Percentiles rank a stretch among this genome's conserved stretches.
Conservation (phyloP, 2,888 invertebrate genomes). For the Ferrisia virgata region DNA sequence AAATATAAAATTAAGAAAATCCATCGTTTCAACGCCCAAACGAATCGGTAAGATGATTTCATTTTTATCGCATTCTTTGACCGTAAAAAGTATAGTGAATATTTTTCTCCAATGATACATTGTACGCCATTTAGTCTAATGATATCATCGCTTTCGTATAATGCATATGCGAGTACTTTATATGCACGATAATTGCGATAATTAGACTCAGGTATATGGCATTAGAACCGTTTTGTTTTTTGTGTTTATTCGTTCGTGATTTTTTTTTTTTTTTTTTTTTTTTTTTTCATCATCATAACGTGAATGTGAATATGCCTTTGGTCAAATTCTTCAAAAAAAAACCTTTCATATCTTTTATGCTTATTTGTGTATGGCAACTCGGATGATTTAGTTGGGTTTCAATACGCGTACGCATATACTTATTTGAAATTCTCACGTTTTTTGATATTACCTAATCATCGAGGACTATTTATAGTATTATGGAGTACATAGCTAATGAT, state of each 20-base stretch:
- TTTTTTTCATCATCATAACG: too few relatives aligned
- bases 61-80: neutral
- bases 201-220: neutral
- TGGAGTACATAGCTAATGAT: neutral
- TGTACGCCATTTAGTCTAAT: neutral
- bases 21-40: conserved; percentile 43
- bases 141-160: neutral
- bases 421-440: conserved; percentile 2
- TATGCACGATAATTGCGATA: neutral
- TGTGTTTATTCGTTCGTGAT: neutral
- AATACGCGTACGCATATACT: too few relatives aligned
- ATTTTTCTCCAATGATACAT: neutral
- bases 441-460: neutral
- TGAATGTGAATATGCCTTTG: neutral
- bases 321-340: neutral
- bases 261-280: too few relatives aligned
- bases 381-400: neutral
- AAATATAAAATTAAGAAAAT: conserved; percentile 60
- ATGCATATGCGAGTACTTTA: neutral
- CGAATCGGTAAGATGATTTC: conserved; percentile 37
- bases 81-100: neutral
- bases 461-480: too few relatives aligned
- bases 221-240: neutral
- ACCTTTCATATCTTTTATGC: neutral
- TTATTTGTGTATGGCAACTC: neutral